Evolutionary conservation across 1,140 invertebrate genomes (phyloP), one percentile per base, ranked within the genome.

Genomic region (Diuraphis noxia): DNA sequence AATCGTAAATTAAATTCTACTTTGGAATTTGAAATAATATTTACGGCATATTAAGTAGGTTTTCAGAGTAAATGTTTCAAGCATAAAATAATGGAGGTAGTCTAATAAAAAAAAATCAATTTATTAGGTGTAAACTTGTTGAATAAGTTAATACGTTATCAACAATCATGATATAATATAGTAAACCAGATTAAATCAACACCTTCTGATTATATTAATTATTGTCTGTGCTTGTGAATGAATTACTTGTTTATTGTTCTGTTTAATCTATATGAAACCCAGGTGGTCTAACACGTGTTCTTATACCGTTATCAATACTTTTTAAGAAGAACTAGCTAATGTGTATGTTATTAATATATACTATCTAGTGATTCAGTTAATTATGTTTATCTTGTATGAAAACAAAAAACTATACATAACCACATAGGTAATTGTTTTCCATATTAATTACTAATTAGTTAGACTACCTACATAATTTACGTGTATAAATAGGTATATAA

Each of bases 221-320:
- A 34, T 85, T 85, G 17, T 56, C 5, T 36, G n/a, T 19, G 7
- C n/a, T 84, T 30, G 49, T 34, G 43, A 86, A 86, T 36, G 49
- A 63, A n/a, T 88, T 38, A 40, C 13, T 38, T 56, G 49, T 40
- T 88, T 88, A 63, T 88, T 40, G 86, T 63, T 88, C 36, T 63
- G 40, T 88, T 88, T 63, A 41, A 88, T 40, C 86, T 41, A 30
- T 41, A 40, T n/a, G 13, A 88, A 36, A 52, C 17, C 49, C 86
- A 87, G 85, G 52, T 63, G 49, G 86, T 88, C 49, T 88, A 40
- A 36, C 36, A 88, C 41, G 52, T 25, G 23, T n/a, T n/a, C 56
- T 10, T 19, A 17, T 56, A 88, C 36, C 52, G 38, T 88, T 88
- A 88, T 63, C 9, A 56, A 63, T 63, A 72, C 30, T n/a, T 72